phyloP scores from a whole-genome alignment of 2,113 vertebrate genomes.

The Upupa epops region DNA sequence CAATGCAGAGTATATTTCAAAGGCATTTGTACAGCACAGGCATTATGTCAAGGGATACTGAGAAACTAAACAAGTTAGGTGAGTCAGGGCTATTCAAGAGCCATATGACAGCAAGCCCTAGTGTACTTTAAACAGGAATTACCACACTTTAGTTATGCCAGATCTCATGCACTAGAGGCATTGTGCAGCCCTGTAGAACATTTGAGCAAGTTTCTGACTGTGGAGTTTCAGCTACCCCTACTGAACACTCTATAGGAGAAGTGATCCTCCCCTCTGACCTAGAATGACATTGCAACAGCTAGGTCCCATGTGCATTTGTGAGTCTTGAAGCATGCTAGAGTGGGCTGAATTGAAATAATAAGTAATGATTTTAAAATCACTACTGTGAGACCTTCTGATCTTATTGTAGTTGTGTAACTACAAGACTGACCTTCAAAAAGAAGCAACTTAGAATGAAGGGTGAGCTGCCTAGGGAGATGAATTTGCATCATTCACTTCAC shows the following conservation, averaged over 20 bases:
- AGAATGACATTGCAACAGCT: neutral
- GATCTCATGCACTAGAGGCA: neutral
- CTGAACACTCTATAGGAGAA: neutral
- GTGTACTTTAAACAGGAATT: neutral
- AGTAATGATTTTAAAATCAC: neutral
- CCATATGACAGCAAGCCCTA: neutral
- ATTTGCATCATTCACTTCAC: neutral
- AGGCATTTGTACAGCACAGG: fast-evolving
- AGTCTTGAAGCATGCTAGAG: neutral
- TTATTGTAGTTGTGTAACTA: neutral
- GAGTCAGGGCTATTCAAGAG: neutral
- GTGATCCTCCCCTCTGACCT: neutral
- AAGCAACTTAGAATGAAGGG: neutral
- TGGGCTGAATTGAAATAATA: neutral
- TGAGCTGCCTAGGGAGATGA: neutral
- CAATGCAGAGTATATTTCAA: fast-evolving
- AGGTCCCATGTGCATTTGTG: neutral
- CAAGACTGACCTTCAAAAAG: neutral
- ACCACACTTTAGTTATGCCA: neutral
- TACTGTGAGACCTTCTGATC: neutral
- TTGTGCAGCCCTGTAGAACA: neutral
- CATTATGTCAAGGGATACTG: neutral
- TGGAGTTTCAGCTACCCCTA: neutral
- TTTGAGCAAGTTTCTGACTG: neutral
- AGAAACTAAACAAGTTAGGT: neutral